A percentile compares a stretch with the other conserved stretches of the same genome.
These are phyloP conservation scores for Pedicia rivosa DNA, from an alignment of 2,888 invertebrate species.

Conservation along the genomic window DNA sequence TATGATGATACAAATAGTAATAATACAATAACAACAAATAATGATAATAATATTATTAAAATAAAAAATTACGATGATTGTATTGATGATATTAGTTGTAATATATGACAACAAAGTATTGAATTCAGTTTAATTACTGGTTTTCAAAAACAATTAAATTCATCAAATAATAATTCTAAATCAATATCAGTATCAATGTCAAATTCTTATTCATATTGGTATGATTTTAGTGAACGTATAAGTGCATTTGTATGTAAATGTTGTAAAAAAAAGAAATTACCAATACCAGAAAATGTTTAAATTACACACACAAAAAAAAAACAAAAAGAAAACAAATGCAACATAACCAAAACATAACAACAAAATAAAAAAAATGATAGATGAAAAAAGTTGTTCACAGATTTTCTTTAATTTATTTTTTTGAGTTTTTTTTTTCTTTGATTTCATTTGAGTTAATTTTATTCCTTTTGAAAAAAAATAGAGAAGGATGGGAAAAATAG, in stretches of 20 bases:
- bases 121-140: constrained; percentile 17
- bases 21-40: constrained; percentile 1
- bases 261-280: constrained; percentile 30
- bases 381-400: too few relatives aligned
- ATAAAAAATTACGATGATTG: neutral
- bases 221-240: constrained; percentile 26
- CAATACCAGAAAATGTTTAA: constrained; percentile 30
- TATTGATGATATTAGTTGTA: neutral
- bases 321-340: too few relatives aligned
- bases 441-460: too few relatives aligned
- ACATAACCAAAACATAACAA: too few relatives aligned
- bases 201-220: constrained; percentile 20
- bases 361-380: too few relatives aligned
- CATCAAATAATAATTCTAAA: constrained; percentile 11
- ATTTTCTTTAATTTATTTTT: too few relatives aligned
- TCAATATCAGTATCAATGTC: constrained; percentile 7
- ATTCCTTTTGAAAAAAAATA: too few relatives aligned
- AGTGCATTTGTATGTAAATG: constrained; percentile 29
- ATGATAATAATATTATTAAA: neutral
- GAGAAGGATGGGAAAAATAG: too few relatives aligned
- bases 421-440: too few relatives aligned
- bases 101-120: constrained; percentile 29
- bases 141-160: too few relatives aligned
- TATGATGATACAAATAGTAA: constrained; percentile 11
- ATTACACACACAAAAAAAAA: constrained; percentile 1